Conservation (phyloP, 2,113 vertebrate species). For the Heloderma charlesbogerti region DNA sequence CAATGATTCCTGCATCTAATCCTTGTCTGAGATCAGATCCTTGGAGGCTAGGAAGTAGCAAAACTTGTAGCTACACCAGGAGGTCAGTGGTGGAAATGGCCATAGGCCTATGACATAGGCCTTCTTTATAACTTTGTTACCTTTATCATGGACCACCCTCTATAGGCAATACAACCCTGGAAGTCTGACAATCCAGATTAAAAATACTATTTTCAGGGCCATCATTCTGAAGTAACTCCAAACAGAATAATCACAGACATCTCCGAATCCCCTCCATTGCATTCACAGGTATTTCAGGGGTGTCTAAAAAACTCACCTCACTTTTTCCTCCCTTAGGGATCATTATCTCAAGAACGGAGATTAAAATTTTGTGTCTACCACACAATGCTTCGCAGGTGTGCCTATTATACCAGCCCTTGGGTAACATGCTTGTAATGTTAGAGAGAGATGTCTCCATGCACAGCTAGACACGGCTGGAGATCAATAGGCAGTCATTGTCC, state of each 20-base stretch:
- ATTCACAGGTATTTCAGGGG: conserved; percentile 20
- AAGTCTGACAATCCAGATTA: background rate
- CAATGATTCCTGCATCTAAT: background rate
- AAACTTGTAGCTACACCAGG: background rate
- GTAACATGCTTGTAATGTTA: conserved; percentile 48
- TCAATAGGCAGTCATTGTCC: conserved; percentile 56
- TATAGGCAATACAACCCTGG: background rate
- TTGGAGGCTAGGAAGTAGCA: background rate
- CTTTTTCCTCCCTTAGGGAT: conserved; percentile 38
- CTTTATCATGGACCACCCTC: background rate
- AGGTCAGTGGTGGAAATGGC: background rate
- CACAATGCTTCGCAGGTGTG: conserved; percentile 56
- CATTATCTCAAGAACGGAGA: conserved; percentile 68
- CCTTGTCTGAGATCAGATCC: background rate
- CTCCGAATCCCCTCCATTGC: background rate
- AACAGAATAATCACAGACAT: conserved; percentile 42
- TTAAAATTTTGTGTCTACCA: conserved; percentile 66
- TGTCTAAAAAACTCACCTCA: conserved; percentile 45
- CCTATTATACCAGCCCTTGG: conserved; percentile 55
- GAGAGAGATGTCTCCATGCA: conserved; percentile 46
- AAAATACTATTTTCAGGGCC: background rate
- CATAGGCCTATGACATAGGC: too few species aligned
- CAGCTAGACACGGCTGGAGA: conserved; percentile 58
- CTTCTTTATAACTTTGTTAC: background rate
- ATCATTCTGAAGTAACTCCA: conserved; percentile 29